Evolutionary conservation across 2,888 invertebrate genomes (phyloP).

Genomic region (Acanthosoma haemorrhoidale): DNA sequence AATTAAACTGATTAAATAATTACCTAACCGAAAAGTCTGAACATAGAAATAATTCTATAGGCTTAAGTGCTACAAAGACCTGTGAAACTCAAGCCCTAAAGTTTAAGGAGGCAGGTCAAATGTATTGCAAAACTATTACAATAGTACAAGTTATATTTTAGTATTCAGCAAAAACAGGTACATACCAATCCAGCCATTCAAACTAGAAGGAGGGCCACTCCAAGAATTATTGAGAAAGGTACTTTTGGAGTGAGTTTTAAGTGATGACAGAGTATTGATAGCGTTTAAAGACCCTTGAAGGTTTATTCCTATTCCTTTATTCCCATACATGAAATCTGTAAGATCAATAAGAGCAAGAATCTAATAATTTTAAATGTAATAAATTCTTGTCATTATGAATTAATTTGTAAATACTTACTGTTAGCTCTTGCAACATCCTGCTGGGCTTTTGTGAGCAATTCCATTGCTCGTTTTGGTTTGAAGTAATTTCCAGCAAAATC

Average conservation of each 20-base stretch:
- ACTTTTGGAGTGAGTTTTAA: slow-evolving; percentile 33
- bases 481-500: slow-evolving; percentile 68
- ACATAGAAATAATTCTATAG: no score
- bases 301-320: slow-evolving; percentile 32
- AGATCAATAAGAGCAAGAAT: background rate
- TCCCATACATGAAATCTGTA: slow-evolving; percentile 20
- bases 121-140: no score
- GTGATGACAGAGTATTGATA: slow-evolving; percentile 34
- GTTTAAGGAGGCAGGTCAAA: no score
- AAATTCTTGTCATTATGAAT: background rate
- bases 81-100: no score
- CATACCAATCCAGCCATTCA: slow-evolving; percentile 41
- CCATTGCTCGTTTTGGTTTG: slow-evolving; percentile 59
- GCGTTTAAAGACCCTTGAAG: slow-evolving; percentile 37
- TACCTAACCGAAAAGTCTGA: no score
- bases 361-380: background rate
- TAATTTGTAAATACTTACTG: slow-evolving; percentile 44
- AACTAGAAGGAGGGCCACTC: slow-evolving; percentile 38
- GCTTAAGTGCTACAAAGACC: no score
- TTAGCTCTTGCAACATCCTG: slow-evolving; percentile 52
- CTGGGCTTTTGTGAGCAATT: slow-evolving; percentile 54
- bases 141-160: no score
- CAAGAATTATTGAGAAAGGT: slow-evolving; percentile 42
- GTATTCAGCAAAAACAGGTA: background rate
- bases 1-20: no score